These are phyloP conservation scores for Mesocricetus auratus DNA, from an alignment of 2,113 vertebrate species.

Conservation along the genomic window DNA sequence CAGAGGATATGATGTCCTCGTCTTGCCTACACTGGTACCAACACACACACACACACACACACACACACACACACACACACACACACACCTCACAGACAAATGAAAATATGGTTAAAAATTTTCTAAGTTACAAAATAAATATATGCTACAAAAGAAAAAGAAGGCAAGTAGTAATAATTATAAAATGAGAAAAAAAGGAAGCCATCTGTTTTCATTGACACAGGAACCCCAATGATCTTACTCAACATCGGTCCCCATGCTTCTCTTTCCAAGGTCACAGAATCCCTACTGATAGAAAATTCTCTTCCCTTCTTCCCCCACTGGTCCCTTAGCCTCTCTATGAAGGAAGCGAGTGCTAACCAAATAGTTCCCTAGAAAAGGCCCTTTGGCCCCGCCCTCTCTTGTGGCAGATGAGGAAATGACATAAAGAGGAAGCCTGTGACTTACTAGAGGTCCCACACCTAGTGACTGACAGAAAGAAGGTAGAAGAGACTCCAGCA, in stretches of 20 bases:
- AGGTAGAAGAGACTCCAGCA: not conserved
- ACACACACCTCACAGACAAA: not conserved
- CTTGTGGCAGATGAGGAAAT: not conserved
- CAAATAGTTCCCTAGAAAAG: not conserved
- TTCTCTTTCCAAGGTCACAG: not conserved
- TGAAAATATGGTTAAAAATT: not conserved
- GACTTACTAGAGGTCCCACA: not conserved
- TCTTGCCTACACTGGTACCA: not conserved
- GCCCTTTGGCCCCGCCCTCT: no score
- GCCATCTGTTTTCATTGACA: not conserved
- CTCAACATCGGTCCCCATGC: fast-evolving
- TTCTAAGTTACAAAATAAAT: not conserved
- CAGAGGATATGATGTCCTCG: not conserved
- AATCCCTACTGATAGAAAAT: not conserved
- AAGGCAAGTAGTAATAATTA: not conserved
- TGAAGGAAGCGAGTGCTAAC: not conserved
- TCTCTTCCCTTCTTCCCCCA: not conserved
- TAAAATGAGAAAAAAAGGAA: not conserved
- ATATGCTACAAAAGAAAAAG: not conserved
- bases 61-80: not conserved
- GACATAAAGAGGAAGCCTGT: not conserved
- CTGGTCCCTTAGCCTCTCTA: not conserved
- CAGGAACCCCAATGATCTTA: not conserved
- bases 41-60: not conserved
- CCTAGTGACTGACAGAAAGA: not conserved